Evolutionary conservation across 2,888 invertebrate species (phyloP).

Genomic region (Troglohyphantes excavatus): DNA sequence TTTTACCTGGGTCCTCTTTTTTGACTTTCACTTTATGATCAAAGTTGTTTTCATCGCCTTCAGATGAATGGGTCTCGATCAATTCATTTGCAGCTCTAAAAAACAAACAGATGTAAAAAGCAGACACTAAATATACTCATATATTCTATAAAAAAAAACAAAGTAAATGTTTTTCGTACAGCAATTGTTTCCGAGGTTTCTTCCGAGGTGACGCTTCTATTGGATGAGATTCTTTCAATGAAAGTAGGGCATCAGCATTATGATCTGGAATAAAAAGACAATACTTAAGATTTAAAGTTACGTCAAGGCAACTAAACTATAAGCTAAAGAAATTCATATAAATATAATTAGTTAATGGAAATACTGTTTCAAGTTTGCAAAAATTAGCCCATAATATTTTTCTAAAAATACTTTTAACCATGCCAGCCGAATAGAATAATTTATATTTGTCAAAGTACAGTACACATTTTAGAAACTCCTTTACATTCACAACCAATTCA

Average conservation of each 20-base stretch:
- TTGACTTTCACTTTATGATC: conserved; percentile 77
- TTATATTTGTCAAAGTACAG: no score
- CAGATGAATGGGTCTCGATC: conserved; percentile 84
- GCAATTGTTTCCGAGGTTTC: conserved; percentile 93
- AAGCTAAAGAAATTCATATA: no score
- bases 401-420: no score
- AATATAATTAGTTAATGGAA: no score
- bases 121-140: neutral
- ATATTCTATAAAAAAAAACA: neutral
- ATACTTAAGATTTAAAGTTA: no score
- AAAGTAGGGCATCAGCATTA: conserved; percentile 34
- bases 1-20: conserved; percentile 55
- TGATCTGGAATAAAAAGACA: conserved; percentile 37
- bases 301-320: no score
- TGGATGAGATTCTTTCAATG: conserved; percentile 70
- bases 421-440: no score
- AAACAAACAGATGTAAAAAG: conserved; percentile 44
- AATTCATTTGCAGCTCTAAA: conserved; percentile 85
- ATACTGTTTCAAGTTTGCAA: no score
- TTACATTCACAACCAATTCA: no score
- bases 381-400: no score
- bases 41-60: conserved; percentile 86
- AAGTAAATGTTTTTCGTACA: conserved; percentile 85
- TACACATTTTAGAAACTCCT: no score
- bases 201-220: conserved; percentile 90